A percentile compares a stretch with the other conserved stretches of the same genome.
Evolutionary conservation across 2,797 vertebrate species (phyloP).

Genomic region (Etheostoma nigrum): DNA sequence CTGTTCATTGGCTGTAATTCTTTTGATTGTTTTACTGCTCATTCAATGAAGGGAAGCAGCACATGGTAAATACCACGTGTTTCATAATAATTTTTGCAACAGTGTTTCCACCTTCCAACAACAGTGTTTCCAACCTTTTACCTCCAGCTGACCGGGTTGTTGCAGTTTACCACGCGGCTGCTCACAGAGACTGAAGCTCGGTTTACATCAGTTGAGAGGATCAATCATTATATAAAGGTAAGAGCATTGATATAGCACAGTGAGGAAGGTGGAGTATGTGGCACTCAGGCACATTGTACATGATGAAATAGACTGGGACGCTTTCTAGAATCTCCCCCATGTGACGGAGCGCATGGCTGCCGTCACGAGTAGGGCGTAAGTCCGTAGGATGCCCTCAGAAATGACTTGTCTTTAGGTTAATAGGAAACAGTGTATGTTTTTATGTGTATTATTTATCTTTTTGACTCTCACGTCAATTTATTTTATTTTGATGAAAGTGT

Average conservation of each 20-base stretch:
- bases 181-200: slow-evolving; percentile 87
- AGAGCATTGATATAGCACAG: slow-evolving; percentile 43
- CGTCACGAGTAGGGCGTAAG: too few relatives aligned
- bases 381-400: too few relatives aligned
- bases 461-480: too few relatives aligned
- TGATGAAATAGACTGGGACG: slow-evolving; percentile 1
- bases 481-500: too few relatives aligned
- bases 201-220: slow-evolving; percentile 89
- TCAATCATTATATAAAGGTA: slow-evolving; percentile 90
- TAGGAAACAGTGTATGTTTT: too few relatives aligned
- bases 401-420: too few relatives aligned
- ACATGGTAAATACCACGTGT: slow-evolving; percentile 7
- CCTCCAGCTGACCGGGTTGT: slow-evolving; percentile 84
- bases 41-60: slow-evolving; percentile 2
- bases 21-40: slow-evolving; percentile 29
- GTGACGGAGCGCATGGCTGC: too few relatives aligned
- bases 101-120: slow-evolving; percentile 29
- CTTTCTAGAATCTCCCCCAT: slow-evolving; percentile 1
- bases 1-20: slow-evolving; percentile 32
- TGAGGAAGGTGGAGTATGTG: slow-evolving; percentile 34
- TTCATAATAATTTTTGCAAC: slow-evolving; percentile 31
- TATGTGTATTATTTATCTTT: too few relatives aligned
- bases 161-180: slow-evolving; percentile 86
- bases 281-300: not conserved
- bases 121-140: slow-evolving; percentile 54